Base-by-base conservation (phyloP, 2,113 vertebrate genomes). In the Pipa parva region DNA sequence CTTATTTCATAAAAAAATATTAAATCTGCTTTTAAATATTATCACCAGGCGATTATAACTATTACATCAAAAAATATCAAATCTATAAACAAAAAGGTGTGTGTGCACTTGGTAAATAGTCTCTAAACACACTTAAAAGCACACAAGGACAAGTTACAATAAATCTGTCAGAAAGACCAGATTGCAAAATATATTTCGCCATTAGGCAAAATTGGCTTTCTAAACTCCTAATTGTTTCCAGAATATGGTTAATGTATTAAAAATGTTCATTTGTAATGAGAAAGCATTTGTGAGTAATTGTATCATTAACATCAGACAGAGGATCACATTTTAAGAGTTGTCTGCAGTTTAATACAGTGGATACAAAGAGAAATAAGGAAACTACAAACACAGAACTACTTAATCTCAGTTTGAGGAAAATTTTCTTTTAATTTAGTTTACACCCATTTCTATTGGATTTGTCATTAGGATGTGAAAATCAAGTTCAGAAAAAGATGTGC, bases 221-320 rank as follows among this genome's bases (percentile, higher is more conserved):
- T 54, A 22, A 52, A 57, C 33, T 61, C 52, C 42, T 70, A 70
- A 70, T 70, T 70, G 66, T 70, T 70, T 70, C 57, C 66, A 70
- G 66, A 61, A 37, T 28, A 52, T 61, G 7, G 31, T 29, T 61
- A 70, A 70, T 70, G 49, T 54, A 70, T 61, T 52, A 70, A 45
- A 70, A 54, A 70, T 61, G 66, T 70, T 61, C 57, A 54, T 55
- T 60, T 61, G 66, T 39, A 61, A 52, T 13, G 24, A 70, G 48
- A 42, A 70, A 70, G 52, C 58, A 60, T 70, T 54, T 70, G 57
- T 60, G 66, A 61, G 56, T 70, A 70, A 70, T 70, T 61, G 58
- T 70, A 26, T 70, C 66, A 70, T 70, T 70, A 70, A 70, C 66
- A 54, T 70, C 66, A 70, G 58, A 54, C 66, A 70, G 42, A 59